phyloP scores from a whole-genome alignment of 2,797 vertebrate genomes.

The Mareca strepera region DNA sequence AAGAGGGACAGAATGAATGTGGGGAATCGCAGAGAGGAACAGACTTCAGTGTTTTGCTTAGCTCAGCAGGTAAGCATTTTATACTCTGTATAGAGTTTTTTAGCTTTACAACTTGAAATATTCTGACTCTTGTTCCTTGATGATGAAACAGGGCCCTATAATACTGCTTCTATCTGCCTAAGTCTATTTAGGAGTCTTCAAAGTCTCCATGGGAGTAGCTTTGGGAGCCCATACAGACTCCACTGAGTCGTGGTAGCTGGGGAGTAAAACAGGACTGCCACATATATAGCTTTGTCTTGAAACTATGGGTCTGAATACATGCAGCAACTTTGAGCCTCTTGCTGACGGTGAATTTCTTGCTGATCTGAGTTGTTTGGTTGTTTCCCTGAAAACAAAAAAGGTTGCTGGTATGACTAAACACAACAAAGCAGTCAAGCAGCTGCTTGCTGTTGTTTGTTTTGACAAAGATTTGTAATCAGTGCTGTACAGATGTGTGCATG shows the following conservation, averaged over 20 bases:
- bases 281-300: background rate
- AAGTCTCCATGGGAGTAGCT: background rate
- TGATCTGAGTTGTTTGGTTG: background rate
- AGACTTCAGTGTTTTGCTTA: conserved; percentile 89
- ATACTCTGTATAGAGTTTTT: background rate
- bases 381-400: background rate
- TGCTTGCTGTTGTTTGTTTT: background rate
- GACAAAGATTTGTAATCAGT: background rate
- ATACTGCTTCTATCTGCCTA: background rate
- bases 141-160: background rate
- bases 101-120: background rate
- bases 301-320: background rate
- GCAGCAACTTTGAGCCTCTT: background rate
- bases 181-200: background rate
- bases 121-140: background rate
- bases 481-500: background rate
- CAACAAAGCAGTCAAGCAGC: background rate
- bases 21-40: conserved; percentile 85
- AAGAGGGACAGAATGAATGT: conserved; percentile 72
- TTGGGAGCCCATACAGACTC: background rate
- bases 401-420: background rate
- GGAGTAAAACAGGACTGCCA: background rate
- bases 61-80: conserved; percentile 84
- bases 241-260: background rate
- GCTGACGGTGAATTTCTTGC: background rate